Evolutionary conservation across 2,797 vertebrate genomes (phyloP).

Genomic region (Saxicola maurus): DNA sequence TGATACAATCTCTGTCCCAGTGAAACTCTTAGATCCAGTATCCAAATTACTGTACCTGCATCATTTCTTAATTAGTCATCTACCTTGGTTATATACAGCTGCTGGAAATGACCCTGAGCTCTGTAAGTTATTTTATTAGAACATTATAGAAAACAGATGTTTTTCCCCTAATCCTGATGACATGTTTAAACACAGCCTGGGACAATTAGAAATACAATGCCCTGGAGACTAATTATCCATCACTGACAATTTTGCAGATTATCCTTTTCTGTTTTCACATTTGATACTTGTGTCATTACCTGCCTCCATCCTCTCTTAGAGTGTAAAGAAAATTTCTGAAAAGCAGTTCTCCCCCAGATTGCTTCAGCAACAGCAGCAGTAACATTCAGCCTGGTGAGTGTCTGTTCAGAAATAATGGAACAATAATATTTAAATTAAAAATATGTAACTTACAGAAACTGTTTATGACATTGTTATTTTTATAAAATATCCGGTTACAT

Average conservation of each 20-base stretch:
- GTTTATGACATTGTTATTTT: neutral
- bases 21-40: neutral
- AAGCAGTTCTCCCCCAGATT: neutral
- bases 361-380: neutral
- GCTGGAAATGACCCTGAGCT: neutral
- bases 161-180: neutral
- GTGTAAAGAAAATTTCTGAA: neutral
- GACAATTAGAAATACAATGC: neutral
- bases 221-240: neutral
- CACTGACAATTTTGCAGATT: neutral
- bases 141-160: neutral
- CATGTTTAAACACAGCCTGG: neutral
- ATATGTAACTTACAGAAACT: neutral
- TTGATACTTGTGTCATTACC: neutral
- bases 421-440: neutral
- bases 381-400: neutral
- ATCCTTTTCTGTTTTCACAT: neutral
- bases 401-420: neutral
- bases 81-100: neutral
- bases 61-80: neutral
- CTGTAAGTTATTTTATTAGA: neutral
- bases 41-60: neutral
- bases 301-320: neutral
- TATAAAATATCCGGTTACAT: neutral
- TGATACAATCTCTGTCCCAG: neutral